Evolutionary conservation across 2,888 invertebrate species (phyloP), one percentile per base, ranked within the genome.

Genomic region (Geophilus truncorum): DNA sequence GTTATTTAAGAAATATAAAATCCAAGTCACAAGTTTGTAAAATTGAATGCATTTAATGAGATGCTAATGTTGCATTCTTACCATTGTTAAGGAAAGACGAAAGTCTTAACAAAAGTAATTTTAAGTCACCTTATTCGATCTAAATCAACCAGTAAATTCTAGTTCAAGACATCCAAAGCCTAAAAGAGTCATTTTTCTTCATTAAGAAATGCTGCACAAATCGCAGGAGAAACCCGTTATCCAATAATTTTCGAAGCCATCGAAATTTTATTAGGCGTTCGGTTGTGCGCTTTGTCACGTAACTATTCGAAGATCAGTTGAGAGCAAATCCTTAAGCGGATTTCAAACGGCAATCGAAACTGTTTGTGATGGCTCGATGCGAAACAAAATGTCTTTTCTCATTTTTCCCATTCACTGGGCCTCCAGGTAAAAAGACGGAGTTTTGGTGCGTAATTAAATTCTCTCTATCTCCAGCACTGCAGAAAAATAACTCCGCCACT

Each of bases 371-470:
- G 57, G 21, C 57, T 57, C 57, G 21, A 57, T 21, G 21, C 57
- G 57, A 57, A 57, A 57, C 57, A 57, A 57, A 57, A 57, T 57
- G 57, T 57, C 57, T 57, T 57, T 57, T 57, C 21, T 21, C 21
- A 3, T 57, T 23, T 10, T 57, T 57, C 57, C 15, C 18, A 7
- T 12, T 21, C 15, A 57, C 57, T 21, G 57, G 6, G 23, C 21
- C 57, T 7, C 57, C 18, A 57, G 57, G 57, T 57, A 57, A 2
- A 23, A 23, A 57, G 57, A 57, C 21, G 57, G 23, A 23, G 57
- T 57, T 57, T 51, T 57, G 57, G 21, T 57, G 57, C 57, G 57
- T 57, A 57, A 57, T 57, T 57, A 57, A 57, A 57, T 57, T 57
- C 40, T 57, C 57, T 12, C 10, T 45, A 51, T 51, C 51, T 51